Evolutionary conservation across 2,113 vertebrate genomes (phyloP).

Genomic region (Rhea americana): DNA sequence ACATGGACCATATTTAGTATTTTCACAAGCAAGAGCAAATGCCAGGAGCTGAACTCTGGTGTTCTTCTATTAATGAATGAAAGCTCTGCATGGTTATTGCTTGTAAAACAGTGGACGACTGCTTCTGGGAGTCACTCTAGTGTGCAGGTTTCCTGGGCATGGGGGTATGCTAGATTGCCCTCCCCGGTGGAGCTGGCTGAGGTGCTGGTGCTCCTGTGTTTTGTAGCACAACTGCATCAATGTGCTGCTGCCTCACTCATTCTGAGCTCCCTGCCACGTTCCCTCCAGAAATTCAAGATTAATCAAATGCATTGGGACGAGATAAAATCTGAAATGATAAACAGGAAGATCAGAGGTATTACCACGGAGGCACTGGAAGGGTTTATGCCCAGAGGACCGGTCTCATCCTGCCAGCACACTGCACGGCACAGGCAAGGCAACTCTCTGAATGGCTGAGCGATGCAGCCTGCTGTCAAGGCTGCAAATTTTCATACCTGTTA

Average conservation of each 20-base stretch:
- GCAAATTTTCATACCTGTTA: not conserved
- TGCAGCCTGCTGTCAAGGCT: not conserved
- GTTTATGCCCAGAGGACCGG: not conserved
- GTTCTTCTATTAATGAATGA: not conserved
- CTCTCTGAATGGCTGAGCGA: not conserved
- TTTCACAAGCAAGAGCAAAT: not conserved
- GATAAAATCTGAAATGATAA: conserved; percentile 27
- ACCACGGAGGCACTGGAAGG: not conserved
- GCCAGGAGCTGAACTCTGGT: not conserved
- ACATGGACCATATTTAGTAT: not conserved
- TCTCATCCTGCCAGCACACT: not conserved
- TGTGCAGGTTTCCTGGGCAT: not conserved
- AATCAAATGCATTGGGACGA: not conserved
- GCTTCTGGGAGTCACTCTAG: not conserved
- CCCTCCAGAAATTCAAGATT: conserved; percentile 14
- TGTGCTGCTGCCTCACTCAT: not conserved
- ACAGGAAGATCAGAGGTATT: not conserved
- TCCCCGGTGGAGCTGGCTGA: not conserved
- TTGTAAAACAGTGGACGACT: not conserved
- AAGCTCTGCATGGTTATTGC: not conserved
- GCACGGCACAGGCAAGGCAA: not conserved
- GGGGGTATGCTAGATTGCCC: not conserved
- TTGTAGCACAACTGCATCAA: not conserved
- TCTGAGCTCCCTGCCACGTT: not conserved
- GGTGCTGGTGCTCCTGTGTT: not conserved